phyloP scores from a whole-genome alignment of 2,888 invertebrate genomes.

The Diachrysia chrysitis region DNA sequence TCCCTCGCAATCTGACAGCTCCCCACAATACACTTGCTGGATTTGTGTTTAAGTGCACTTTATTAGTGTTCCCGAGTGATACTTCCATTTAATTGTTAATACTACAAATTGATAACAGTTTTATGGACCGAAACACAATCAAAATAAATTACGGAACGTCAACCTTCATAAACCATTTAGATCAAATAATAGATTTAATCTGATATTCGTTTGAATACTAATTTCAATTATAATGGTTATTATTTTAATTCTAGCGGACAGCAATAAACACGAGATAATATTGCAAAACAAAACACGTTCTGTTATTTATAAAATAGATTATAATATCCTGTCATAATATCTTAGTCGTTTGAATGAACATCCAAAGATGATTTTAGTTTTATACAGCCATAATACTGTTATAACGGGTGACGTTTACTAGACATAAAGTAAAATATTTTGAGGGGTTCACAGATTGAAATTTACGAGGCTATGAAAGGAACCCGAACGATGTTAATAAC shows the following conservation, averaged over 20 bases:
- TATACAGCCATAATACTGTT: conserved; percentile 22
- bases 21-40: conserved; percentile 74
- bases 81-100: conserved; percentile 32
- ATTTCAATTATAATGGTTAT: conserved; percentile 15
- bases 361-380: conserved; percentile 14
- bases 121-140: conserved; percentile 8
- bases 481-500: conserved; percentile 49
- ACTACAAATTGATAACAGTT: conserved; percentile 18
- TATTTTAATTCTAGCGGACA: background rate
- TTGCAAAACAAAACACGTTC: conserved; percentile 8
- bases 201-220: conserved; percentile 9
- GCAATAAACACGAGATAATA: conserved; percentile 19
- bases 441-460: conserved; percentile 54
- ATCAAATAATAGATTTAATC: conserved; percentile 13
- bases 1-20: conserved; percentile 76
- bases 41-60: conserved; percentile 75
- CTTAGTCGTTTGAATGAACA: conserved; percentile 26
- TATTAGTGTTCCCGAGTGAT: conserved; percentile 66
- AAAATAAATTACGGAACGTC: conserved; percentile 5
- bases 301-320: conserved; percentile 16
- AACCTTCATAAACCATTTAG: conserved; percentile 5
- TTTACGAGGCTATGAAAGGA: conserved; percentile 61
- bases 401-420: conserved; percentile 19
- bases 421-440: conserved; percentile 54
- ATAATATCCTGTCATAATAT: conserved; percentile 14